Evolutionary conservation across 2,113 vertebrate genomes (phyloP), one percentile per base, ranked within the genome.

Genomic region (Crotalus viridis): DNA sequence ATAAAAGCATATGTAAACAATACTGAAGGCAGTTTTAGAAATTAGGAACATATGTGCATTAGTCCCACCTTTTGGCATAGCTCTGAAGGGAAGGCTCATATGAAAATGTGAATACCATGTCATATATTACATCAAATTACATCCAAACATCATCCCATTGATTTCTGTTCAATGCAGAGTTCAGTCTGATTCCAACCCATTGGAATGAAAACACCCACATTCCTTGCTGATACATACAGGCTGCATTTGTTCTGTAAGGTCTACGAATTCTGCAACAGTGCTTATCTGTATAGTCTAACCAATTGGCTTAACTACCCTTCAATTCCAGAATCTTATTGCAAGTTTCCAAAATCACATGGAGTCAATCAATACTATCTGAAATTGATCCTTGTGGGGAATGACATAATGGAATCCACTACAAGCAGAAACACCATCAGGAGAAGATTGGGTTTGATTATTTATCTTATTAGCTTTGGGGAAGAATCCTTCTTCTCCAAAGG

Each of bases 231-330:
- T 22, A 22, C 7, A 57, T 46, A 89, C 1, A 56, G 48, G 10
- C 13, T 26, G 46, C 3, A 9, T n/a, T 28, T 69, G 28, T 74
- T 74, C 61, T 54, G 28, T 13, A 52, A 64, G 51, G 28, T 33
- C 89, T 28, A 48, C 52, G 24, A 64, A 64, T 28, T 13, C 28
- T 26, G 28, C 10, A 33, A 17, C 9, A 64, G 15, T 33, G 26
- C 51, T n/a, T 52, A 19, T 81, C 10, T n/a, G 6, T 26, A 22
- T 52, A 81, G 94, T 90, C 95, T 96, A 96, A 94, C 94, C 95
- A 96, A 92, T 48, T 59, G 85, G 93, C 93, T 94, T 96, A 94
- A 94, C 91, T 95, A 91, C 52, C 43, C 57, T 43, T 46, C 94
- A 88, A 92, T 93, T 94, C 33, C 89, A 96, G 33, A 92, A 95